Percentiles rank a stretch among this genome's conserved stretches.
These are phyloP conservation scores for Heliconius cydno DNA, from an alignment of 2,888 invertebrate species.

Conservation along the genomic window DNA sequence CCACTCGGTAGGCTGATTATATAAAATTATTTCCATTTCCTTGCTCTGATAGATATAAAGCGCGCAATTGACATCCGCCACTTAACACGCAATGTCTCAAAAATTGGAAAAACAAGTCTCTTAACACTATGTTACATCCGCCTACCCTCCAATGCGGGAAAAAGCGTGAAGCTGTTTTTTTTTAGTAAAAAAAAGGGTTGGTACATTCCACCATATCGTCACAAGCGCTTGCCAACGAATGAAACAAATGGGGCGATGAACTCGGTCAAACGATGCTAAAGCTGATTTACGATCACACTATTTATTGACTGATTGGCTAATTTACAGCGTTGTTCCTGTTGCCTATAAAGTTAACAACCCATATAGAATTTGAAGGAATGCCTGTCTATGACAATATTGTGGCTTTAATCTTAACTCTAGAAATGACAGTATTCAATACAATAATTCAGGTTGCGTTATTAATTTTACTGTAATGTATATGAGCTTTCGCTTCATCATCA, in stretches of 20 bases:
- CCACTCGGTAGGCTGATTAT: too few relatives aligned
- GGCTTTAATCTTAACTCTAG: too few relatives aligned
- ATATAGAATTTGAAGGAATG: background rate
- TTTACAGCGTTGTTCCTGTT: slow-evolving; percentile 20
- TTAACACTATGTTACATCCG: background rate
- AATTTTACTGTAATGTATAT: too few relatives aligned
- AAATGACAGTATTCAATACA: too few relatives aligned
- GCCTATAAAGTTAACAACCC: background rate
- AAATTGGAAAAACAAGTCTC: background rate
- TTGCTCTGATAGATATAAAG: too few relatives aligned
- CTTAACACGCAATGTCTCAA: background rate
- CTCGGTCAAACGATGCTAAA: slow-evolving; percentile 33
- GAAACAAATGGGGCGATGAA: slow-evolving; percentile 34
- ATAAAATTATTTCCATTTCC: too few relatives aligned
- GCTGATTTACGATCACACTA: slow-evolving; percentile 34
- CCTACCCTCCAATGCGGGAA: background rate
- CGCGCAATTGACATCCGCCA: background rate
- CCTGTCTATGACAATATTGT: too few relatives aligned
- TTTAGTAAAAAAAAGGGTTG: background rate
- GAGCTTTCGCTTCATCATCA: too few relatives aligned
- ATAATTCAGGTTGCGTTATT: too few relatives aligned
- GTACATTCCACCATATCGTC: background rate
- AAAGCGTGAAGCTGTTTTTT: background rate
- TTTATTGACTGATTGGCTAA: slow-evolving; percentile 35
- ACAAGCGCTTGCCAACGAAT: slow-evolving; percentile 17